These are phyloP conservation scores for Lineus longissimus DNA, from an alignment of 1,140 invertebrate species.

Conservation along the genomic window DNA sequence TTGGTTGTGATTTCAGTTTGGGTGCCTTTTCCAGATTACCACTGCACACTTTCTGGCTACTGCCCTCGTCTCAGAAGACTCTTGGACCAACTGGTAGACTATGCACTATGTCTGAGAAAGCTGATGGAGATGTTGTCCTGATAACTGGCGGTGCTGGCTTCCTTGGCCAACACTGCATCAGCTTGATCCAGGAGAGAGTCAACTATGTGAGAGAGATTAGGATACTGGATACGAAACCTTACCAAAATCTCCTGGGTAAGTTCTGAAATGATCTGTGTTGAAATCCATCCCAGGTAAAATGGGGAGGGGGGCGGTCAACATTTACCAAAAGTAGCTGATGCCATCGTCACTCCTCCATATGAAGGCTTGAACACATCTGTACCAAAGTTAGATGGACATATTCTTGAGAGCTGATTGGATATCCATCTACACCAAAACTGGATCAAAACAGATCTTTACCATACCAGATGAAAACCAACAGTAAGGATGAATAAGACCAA, in stretches of 20 bases:
- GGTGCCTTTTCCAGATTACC: background rate
- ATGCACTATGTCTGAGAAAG: background rate
- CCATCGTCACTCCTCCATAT: too few relatives aligned
- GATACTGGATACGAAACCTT: conserved; percentile 60
- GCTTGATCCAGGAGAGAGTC: conserved; percentile 57
- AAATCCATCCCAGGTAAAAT: background rate
- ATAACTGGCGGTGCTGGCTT: conserved; percentile 64
- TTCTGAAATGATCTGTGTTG: too few relatives aligned
- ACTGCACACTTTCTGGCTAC: background rate
- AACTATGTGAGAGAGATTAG: conserved; percentile 60
- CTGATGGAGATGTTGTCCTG: conserved; percentile 22
- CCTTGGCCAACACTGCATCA: conserved; percentile 64
- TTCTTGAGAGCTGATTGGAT: too few relatives aligned
- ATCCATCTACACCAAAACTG: too few relatives aligned
- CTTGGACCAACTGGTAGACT: background rate
- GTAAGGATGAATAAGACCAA: too few relatives aligned
- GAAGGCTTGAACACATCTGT: too few relatives aligned
- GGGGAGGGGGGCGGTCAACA: too few relatives aligned
- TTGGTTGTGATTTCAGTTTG: too few relatives aligned
- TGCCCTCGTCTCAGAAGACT: too few relatives aligned
- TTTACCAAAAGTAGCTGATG: conserved; percentile 8
- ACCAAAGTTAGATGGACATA: too few relatives aligned
- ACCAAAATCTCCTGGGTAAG: conserved; percentile 58
- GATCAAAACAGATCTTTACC: too few relatives aligned
- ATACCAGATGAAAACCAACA: too few relatives aligned